Conservation (phyloP, 2,113 vertebrate species). For the Phoenicopterus ruber region DNA sequence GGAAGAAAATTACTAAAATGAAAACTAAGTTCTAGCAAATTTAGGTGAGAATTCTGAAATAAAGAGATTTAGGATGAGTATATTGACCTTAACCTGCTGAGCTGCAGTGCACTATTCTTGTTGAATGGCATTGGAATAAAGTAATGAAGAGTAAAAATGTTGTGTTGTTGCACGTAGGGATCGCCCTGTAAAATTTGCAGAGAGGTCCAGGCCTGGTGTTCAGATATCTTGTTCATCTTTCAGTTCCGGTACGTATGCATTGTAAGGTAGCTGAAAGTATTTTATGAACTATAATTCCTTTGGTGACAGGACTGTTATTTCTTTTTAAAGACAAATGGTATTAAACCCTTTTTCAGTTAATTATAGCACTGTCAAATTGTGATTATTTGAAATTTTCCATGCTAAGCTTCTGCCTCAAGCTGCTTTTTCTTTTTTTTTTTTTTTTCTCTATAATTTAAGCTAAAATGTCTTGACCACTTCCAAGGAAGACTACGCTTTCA, state of each 20-base stretch:
- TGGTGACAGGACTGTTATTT: background rate
- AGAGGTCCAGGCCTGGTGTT: slow-evolving; percentile 93
- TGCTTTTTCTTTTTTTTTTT: background rate
- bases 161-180: slow-evolving; percentile 74
- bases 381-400: background rate
- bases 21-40: background rate
- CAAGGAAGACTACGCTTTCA: background rate
- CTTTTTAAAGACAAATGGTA: background rate
- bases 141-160: background rate
- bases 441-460: background rate
- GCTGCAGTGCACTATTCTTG: background rate
- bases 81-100: background rate
- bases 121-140: background rate
- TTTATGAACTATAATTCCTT: background rate
- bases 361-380: background rate
- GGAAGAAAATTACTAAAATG: background rate
- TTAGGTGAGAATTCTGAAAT: background rate
- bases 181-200: slow-evolving; percentile 92
- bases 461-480: background rate
- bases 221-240: slow-evolving; percentile 97
- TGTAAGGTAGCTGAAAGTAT: background rate
- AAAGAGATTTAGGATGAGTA: background rate
- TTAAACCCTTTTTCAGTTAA: background rate
- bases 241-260: slow-evolving; percentile 84
- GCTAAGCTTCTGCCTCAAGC: background rate